These are phyloP conservation scores for Ophion ventricosus DNA, from an alignment of 2,888 invertebrate genomes.

Conservation along the genomic window DNA sequence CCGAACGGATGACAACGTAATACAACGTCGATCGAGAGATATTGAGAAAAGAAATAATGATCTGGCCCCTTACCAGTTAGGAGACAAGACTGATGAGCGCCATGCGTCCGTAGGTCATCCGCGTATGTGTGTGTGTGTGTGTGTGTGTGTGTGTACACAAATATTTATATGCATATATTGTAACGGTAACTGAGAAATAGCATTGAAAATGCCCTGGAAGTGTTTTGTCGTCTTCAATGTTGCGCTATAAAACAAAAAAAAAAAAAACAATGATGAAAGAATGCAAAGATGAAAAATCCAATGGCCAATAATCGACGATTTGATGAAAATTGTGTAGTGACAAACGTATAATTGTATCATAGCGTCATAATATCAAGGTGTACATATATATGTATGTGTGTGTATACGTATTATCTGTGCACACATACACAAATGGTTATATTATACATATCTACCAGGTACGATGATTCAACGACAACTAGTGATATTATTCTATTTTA, in stretches of 20 bases:
- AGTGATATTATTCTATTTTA: constrained; percentile 80
- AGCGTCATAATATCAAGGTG: constrained; percentile 69
- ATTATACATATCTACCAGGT: constrained; percentile 78
- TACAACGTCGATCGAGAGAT: constrained; percentile 68
- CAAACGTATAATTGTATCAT: constrained; percentile 78
- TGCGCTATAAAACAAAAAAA: constrained; percentile 41
- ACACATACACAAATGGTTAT: constrained; percentile 53
- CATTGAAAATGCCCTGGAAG: constrained; percentile 38
- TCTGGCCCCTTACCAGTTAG: constrained; percentile 72
- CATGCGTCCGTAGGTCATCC: constrained; percentile 72
- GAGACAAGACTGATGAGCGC: constrained; percentile 80
- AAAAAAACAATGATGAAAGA: constrained; percentile 36
- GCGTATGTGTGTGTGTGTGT: constrained; percentile 51
- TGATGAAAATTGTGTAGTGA: constrained; percentile 71
- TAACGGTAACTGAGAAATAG: background rate
- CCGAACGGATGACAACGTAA: background rate
- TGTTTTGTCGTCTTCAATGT: constrained; percentile 34
- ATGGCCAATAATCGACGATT: constrained; percentile 73
- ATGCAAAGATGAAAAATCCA: constrained; percentile 66
- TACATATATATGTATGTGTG: constrained; percentile 56
- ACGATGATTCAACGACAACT: constrained; percentile 75
- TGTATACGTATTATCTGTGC: constrained; percentile 65
- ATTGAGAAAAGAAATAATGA: constrained; percentile 54
- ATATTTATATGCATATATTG: constrained; percentile 32
- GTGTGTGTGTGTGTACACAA: background rate